Conservation (phyloP, 2,797 vertebrate species). For the Lacerta agilis region DNA sequence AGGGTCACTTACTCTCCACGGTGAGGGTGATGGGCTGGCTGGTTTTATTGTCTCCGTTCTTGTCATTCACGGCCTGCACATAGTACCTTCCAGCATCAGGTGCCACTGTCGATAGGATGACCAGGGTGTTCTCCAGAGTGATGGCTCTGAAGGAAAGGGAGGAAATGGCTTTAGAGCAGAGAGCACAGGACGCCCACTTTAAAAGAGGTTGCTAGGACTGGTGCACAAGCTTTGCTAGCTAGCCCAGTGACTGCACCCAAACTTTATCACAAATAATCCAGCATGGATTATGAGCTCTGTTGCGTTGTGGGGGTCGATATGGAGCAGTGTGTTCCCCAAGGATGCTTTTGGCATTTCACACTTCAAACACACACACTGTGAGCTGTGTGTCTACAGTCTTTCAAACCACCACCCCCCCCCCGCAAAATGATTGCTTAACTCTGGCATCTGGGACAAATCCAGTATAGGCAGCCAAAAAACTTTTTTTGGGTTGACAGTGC, state of each 20-base stretch:
- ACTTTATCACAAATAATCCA: not conserved
- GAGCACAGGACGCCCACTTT: too few relatives aligned
- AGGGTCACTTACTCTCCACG: slow-evolving; percentile 88
- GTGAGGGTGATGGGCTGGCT: slow-evolving; percentile 91
- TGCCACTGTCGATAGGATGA: slow-evolving; percentile 95
- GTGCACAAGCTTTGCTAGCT: accelerated
- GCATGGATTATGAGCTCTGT: not conserved
- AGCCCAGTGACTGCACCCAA: too few relatives aligned
- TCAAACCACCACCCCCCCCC: not conserved
- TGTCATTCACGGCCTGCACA: slow-evolving; percentile 96
- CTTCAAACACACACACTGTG: not conserved
- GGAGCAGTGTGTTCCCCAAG: not conserved
- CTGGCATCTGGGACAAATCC: not conserved
- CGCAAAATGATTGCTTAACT: not conserved
- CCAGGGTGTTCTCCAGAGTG: slow-evolving; percentile 94
- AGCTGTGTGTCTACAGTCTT: not conserved
- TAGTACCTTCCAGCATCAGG: slow-evolving; percentile 95
- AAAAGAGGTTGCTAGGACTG: not conserved
- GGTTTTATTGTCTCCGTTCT: slow-evolving; percentile 98
- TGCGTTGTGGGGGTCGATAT: not conserved
- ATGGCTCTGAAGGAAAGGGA: slow-evolving; percentile 84
- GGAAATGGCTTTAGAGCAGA: not conserved
- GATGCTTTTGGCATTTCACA: not conserved
- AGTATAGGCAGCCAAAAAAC: not conserved
- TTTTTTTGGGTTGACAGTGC: not conserved